Base-by-base conservation (phyloP, 1,140 invertebrate genomes). In the Trichoplusia ni region DNA sequence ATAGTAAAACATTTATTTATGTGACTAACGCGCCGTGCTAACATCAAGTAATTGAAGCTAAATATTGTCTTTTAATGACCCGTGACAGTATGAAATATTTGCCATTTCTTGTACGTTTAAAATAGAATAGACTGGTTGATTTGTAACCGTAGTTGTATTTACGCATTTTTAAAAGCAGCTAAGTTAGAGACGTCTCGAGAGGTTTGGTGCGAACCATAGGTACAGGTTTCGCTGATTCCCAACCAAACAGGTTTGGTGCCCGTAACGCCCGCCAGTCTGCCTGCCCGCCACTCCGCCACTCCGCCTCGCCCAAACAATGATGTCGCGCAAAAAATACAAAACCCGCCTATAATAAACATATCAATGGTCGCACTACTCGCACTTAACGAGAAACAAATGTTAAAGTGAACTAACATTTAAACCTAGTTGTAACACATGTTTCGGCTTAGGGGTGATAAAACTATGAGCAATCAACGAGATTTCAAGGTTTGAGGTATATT, bases 181-280 rank as follows among this genome's bases (percentile, higher is more conserved):
- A 58, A 58, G 25, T 42, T 31, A 58, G 23, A 38, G 54, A 58
- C 13, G 23, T 44, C 31, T 19, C 38, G 8, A 19, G 25, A 40
- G 18, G 56, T 47, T 60, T 60, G 23, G 27, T 58, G 56, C 46
- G 35, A 38, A 38, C 49, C 23, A 47, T 38, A 44, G 25, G 18
- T 67, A 67, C 56, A 60, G 56, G 56, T 47, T 60, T 47, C 23
- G 54, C 56, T 63, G 63, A 72, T 69, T 69, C 67, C 64, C 65
- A 40, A 33, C 44, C 49, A 75, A 82, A 84, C 81, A 64, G 80
- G 85, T 88, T 87, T 53, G 23, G 44, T 51, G 79, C 68, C 75
- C 77, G 79, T 73, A 84, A 79, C 79, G 84, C 82, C 84, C 80
- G 82, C 75, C 38, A 77, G 81, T 85, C 86, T 85, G 73, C 81